Evolutionary conservation across 2,797 vertebrate species (phyloP).

Genomic region (Phalanger gymnotis): DNA sequence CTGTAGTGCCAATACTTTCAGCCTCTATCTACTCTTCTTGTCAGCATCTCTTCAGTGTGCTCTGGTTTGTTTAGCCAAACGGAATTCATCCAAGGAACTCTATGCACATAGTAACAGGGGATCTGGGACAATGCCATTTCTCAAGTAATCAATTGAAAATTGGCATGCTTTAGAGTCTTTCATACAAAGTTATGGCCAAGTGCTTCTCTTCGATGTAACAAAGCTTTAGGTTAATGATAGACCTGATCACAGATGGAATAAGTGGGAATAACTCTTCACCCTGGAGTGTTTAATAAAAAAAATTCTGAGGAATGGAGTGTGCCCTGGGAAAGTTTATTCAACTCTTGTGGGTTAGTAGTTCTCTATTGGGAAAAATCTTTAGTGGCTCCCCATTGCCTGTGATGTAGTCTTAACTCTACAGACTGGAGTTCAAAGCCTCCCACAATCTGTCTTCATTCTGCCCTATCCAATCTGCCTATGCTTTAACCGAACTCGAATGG

Average conservation of each 20-base stretch:
- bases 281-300: constrained; percentile 18
- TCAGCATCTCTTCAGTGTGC: constrained; percentile 28
- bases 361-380: background rate
- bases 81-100: constrained; percentile 33
- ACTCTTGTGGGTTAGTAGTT: background rate
- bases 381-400: background rate
- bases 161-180: constrained; percentile 4
- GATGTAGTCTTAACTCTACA: background rate
- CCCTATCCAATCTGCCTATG: background rate
- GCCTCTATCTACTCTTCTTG: constrained; percentile 37
- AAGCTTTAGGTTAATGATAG: background rate
- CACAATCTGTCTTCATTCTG: background rate
- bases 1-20: constrained; percentile 47
- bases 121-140: background rate
- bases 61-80: constrained; percentile 7
- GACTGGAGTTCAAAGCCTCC: background rate
- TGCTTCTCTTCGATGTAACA: background rate
- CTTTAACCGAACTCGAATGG: background rate
- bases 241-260: background rate
- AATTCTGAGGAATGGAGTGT: background rate
- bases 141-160: constrained; percentile 33
- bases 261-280: background rate
- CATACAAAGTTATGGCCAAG: constrained; percentile 11
- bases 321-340: background rate
- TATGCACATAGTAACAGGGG: constrained; percentile 10